Evolutionary conservation across 1,140 invertebrate species (phyloP).

Genomic region (Zeugodacus cucurbitae): DNA sequence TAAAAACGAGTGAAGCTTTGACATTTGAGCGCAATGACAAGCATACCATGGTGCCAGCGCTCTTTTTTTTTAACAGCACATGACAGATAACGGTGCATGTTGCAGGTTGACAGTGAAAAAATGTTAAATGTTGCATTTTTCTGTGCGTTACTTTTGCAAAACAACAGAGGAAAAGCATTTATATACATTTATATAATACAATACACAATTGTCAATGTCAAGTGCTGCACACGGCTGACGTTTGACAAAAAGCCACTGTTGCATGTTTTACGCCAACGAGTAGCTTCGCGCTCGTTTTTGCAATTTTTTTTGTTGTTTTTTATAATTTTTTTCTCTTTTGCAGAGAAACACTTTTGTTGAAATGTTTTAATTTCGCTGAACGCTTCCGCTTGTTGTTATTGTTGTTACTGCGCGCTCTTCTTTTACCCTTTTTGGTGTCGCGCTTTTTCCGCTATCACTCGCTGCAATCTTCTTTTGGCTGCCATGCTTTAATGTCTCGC

Average conservation of each 20-base stretch:
- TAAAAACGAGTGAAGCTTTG: background rate
- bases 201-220: slow-evolving; percentile 36
- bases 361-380: slow-evolving; percentile 39
- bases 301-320: background rate
- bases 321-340: background rate
- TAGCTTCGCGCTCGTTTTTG: background rate
- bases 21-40: slow-evolving; percentile 2
- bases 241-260: slow-evolving; percentile 31
- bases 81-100: background rate
- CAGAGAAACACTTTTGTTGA: slow-evolving; percentile 4
- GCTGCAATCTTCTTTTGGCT: background rate
- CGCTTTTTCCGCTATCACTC: slow-evolving; percentile 16
- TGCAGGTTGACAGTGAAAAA: slow-evolving; percentile 13
- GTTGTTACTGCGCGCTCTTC: background rate
- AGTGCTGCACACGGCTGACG: slow-evolving; percentile 18
- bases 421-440: background rate
- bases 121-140: slow-evolving; percentile 34
- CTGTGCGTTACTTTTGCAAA: background rate
- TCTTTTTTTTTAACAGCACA: background rate
- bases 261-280: slow-evolving; percentile 37
- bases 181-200: background rate
- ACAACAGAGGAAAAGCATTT: background rate
- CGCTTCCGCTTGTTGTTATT: background rate
- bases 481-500: background rate
- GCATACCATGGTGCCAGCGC: background rate